Evolutionary conservation across 1,140 invertebrate species (phyloP).

Genomic region (Drosophila ironensis): DNA sequence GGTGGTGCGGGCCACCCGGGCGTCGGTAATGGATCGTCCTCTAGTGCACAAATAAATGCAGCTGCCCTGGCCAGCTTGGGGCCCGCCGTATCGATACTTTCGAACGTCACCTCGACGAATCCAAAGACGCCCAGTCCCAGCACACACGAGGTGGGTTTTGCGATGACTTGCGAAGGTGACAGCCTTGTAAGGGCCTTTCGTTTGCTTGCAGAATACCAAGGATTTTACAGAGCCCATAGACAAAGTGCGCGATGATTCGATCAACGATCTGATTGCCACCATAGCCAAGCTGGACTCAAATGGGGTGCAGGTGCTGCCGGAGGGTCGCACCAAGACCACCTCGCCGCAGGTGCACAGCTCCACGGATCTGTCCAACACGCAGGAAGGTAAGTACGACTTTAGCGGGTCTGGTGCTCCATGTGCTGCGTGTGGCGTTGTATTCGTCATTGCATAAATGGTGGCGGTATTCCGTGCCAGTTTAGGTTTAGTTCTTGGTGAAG

Average conservation of each 20-base stretch:
- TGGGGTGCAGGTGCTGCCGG: constrained; percentile 88
- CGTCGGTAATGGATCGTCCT: constrained; percentile 32
- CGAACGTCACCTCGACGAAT: constrained; percentile 89
- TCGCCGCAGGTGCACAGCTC: constrained; percentile 85
- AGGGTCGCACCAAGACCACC: constrained; percentile 82
- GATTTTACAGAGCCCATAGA: constrained; percentile 85
- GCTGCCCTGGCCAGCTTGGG: constrained; percentile 70
- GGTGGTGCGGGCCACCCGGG: constrained; percentile 28
- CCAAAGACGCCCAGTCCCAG: constrained; percentile 91
- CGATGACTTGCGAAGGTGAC: not conserved
- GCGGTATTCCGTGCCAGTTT: not conserved
- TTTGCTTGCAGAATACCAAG: constrained; percentile 78
- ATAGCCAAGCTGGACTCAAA: constrained; percentile 92
- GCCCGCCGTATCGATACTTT: constrained; percentile 73
- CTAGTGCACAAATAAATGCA: constrained; percentile 58
- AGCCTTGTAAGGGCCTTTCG: no score
- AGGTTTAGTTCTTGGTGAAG: constrained; percentile 11
- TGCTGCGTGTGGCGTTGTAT: constrained; percentile 41
- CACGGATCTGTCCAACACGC: constrained; percentile 83
- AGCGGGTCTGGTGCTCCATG: constrained; percentile 3
- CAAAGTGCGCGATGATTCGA: constrained; percentile 90
- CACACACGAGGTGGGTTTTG: constrained; percentile 82
- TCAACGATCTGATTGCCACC: constrained; percentile 92
- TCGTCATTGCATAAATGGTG: constrained; percentile 4
- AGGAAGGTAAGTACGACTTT: constrained; percentile 67